A percentile compares a stretch with the other conserved stretches of the same genome.
phyloP scores from a whole-genome alignment of 2,797 vertebrate species.

The Melanotaenia nigrans region DNA sequence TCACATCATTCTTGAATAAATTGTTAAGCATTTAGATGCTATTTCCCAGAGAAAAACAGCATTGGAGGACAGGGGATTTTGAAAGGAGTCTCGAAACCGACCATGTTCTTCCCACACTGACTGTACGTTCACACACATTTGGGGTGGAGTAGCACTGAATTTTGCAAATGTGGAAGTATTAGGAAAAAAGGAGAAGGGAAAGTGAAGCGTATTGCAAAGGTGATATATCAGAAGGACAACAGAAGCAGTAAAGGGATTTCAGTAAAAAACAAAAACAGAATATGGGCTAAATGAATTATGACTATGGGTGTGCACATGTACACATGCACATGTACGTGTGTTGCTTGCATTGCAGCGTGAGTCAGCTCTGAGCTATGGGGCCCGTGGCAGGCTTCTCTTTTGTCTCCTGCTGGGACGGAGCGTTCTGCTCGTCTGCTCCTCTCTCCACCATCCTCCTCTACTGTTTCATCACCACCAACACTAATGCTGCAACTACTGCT shows the following conservation, averaged over 20 bases:
- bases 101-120: slow-evolving; percentile 13
- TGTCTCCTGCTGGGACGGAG: slow-evolving; percentile 87
- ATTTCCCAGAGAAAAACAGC: slow-evolving; percentile 8
- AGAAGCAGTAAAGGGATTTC: slow-evolving; percentile 29
- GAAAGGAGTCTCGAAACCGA: slow-evolving; percentile 18
- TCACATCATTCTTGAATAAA: slow-evolving; percentile 62
- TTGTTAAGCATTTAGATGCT: slow-evolving; percentile 56
- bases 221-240: slow-evolving; percentile 29
- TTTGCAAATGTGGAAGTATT: slow-evolving; percentile 17
- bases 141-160: slow-evolving; percentile 32
- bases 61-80: slow-evolving; percentile 9
- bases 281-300: slow-evolving; percentile 57
- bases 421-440: slow-evolving; percentile 76
- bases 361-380: slow-evolving; percentile 85
- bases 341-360: slow-evolving; percentile 71
- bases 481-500: slow-evolving; percentile 1
- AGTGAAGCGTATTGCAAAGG: slow-evolving; percentile 10
- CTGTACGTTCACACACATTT: slow-evolving; percentile 27
- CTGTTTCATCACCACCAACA: slow-evolving; percentile 72
- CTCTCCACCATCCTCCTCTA: slow-evolving; percentile 47
- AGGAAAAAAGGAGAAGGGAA: slow-evolving; percentile 22
- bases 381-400: slow-evolving; percentile 82
- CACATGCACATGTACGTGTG: slow-evolving; percentile 58
- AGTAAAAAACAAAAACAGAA: slow-evolving; percentile 14
- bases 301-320: slow-evolving; percentile 33